These are phyloP conservation scores for Pimephales promelas DNA, from an alignment of 2,113 vertebrate species.

Conservation along the genomic window DNA sequence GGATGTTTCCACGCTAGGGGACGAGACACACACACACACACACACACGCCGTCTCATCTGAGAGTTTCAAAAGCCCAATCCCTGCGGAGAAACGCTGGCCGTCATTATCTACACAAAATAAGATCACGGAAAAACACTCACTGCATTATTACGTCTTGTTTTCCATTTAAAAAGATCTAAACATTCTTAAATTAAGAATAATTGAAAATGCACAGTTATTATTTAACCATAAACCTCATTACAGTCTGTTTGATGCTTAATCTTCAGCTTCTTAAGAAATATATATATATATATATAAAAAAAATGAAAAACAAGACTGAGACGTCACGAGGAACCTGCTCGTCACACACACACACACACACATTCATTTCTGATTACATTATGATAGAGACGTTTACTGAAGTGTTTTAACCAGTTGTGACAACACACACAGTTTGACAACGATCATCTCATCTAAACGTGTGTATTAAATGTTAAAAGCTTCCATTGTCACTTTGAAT, in stretches of 20 bases:
- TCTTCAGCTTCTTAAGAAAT: background rate
- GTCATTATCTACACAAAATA: background rate
- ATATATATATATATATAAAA: no score
- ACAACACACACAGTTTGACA: no score
- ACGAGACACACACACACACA: no score
- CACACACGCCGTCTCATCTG: background rate
- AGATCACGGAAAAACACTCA: background rate
- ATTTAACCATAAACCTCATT: background rate
- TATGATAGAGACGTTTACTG: no score
- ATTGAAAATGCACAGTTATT: background rate
- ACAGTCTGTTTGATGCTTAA: background rate
- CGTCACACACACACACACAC: background rate
- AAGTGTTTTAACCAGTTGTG: no score
- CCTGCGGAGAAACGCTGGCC: background rate
- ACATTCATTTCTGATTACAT: no score
- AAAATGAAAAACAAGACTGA: background rate
- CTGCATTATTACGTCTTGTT: background rate
- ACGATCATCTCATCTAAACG: no score
- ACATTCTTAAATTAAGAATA: conserved; percentile 2
- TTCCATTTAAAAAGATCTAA: background rate
- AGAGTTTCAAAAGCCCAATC: background rate
- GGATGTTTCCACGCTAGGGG: no score
- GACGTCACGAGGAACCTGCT: no score
- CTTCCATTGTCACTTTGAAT: no score
- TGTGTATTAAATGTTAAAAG: no score